Percentiles rank a stretch among this genome's conserved stretches.
Conservation (phyloP, 2,113 vertebrate genomes). For the Lophotis ruficrista region DNA sequence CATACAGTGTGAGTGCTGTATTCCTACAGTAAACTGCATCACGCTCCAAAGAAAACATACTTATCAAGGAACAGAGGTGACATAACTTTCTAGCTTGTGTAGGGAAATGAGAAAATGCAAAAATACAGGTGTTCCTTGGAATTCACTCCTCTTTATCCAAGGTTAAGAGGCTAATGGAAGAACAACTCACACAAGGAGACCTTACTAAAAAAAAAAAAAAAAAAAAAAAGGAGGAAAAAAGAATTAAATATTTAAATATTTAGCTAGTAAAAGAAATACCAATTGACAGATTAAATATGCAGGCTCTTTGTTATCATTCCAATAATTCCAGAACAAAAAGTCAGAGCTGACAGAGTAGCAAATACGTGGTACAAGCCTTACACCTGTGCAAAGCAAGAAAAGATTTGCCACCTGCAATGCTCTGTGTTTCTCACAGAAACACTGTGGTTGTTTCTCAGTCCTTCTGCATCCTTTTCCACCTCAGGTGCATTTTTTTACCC, state of each 20-base stretch:
- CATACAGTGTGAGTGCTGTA: rapidly evolving
- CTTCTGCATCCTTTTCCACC: neutral
- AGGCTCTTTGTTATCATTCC: slow-evolving; percentile 49
- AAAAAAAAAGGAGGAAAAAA: neutral
- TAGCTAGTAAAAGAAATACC: neutral
- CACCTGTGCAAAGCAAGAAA: slow-evolving; percentile 46
- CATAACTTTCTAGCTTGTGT: neutral
- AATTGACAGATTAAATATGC: slow-evolving; percentile 18
- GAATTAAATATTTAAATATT: slow-evolving; percentile 63
- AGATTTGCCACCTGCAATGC: neutral
- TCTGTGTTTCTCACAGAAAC: too few relatives aligned
- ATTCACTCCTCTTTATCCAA: slow-evolving; percentile 29
- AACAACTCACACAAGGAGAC: neutral
- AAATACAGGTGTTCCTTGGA: slow-evolving; percentile 37
- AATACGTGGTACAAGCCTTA: neutral
- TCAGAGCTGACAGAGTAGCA: neutral
- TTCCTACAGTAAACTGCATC: neutral
- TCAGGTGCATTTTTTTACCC: neutral
- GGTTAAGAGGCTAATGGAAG: slow-evolving; percentile 33
- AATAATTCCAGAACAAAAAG: slow-evolving; percentile 6
- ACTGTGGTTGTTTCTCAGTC: neutral
- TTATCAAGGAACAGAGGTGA: neutral
- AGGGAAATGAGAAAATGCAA: slow-evolving; percentile 55
- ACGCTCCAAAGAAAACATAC: neutral
- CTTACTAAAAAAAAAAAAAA: neutral